Base-by-base conservation (phyloP, 2,113 vertebrate species). In the Muntiacus muntjak region DNA sequence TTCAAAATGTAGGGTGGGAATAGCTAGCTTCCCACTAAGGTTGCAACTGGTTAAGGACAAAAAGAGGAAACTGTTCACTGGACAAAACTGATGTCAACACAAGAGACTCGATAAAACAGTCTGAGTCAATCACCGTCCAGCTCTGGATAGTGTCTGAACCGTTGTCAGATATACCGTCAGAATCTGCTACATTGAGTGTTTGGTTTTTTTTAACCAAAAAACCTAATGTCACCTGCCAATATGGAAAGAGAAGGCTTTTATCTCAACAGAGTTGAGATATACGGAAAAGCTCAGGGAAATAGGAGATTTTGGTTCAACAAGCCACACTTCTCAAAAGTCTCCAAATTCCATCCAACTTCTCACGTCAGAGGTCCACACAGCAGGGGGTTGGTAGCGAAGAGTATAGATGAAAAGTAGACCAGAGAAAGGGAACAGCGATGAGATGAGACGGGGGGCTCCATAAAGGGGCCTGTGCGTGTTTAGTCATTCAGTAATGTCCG, bases 401-500 rank as follows among this genome's bases (percentile, higher is more conserved):
- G 8, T 0, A 26, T 5, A 16, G 26, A n/a, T 17, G n/a, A 40
- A 60, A 67, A 26, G 10, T 7, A 23, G 15, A 71, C 7, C 30
- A 36, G 74, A 50, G 30, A 12, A 50, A n/a, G 50, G 7, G 17
- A 6, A 3, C 60, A 17, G 11, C 5, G 7, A 17, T 3, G 19
- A 81, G 45, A 14, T 11, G 9, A n/a, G 11, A 43, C 4, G 0
- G 9, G 9, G 78, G 7, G 15, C 2, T 21, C 58, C 21, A 21
- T 2, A n/a, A 36, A 19, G 23, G 19, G 43, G 9, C 5, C 6
- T 26, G 10, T 7, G 36, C 3, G 0, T 43, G 36, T 43, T 43
- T 25, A 74, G 71, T 3, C 5, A 2, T 6, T 43, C 71, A 74
- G 36, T 25, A 11, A 1, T 25, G 11, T 74, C n/a, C 3, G 1